A percentile compares a stretch with the other conserved stretches of the same genome.
These are phyloP conservation scores for Sinohyriopsis cumingii DNA, from an alignment of 2,888 invertebrate genomes.

Conservation along the genomic window DNA sequence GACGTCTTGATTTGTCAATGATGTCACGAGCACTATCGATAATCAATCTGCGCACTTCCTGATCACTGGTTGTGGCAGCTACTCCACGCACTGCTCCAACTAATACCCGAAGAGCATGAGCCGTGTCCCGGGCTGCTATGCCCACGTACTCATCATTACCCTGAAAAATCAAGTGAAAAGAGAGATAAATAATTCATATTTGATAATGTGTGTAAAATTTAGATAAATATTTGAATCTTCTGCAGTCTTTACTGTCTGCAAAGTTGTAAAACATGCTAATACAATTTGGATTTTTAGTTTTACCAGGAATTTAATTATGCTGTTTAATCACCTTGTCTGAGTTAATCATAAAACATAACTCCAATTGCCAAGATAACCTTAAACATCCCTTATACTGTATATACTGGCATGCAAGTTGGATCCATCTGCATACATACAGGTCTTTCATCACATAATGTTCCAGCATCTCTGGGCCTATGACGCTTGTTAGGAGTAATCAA, in stretches of 20 bases:
- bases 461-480: too few relatives aligned
- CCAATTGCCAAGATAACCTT: too few relatives aligned
- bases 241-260: neutral
- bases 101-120: slow-evolving; percentile 83
- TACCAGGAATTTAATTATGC: too few relatives aligned
- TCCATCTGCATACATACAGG: too few relatives aligned
- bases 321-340: too few relatives aligned
- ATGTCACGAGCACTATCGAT: slow-evolving; percentile 82
- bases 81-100: slow-evolving; percentile 83
- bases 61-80: slow-evolving; percentile 65
- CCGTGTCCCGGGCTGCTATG: slow-evolving; percentile 86
- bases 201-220: neutral
- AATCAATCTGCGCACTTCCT: slow-evolving; percentile 74
- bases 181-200: neutral
- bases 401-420: too few relatives aligned
- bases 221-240: neutral
- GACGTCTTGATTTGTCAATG: slow-evolving; percentile 82
- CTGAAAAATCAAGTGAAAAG: slow-evolving; percentile 40
- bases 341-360: too few relatives aligned
- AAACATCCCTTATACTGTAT: too few relatives aligned
- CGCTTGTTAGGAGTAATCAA: too few relatives aligned
- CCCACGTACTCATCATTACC: slow-evolving; percentile 87
- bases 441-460: too few relatives aligned
- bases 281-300: neutral
- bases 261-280: neutral